These are phyloP conservation scores for Caranx melampygus DNA, from an alignment of 2,113 vertebrate genomes.

Conservation along the genomic window DNA sequence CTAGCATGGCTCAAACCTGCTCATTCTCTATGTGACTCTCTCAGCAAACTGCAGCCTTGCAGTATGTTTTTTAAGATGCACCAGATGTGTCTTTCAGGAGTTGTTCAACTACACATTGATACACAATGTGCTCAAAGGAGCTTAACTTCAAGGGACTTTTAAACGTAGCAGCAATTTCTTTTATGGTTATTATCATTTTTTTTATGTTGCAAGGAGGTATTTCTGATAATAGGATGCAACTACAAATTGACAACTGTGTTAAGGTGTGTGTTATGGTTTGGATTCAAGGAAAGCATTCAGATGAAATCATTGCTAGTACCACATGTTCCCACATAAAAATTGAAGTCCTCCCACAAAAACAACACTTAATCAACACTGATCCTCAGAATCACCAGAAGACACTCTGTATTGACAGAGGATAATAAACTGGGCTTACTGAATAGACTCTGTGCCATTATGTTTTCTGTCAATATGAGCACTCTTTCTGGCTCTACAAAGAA, in stretches of 20 bases:
- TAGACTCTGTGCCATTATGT: constrained; percentile 9
- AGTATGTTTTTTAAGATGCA: neutral
- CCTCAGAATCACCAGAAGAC: neutral
- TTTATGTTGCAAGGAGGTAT: no score
- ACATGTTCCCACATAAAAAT: constrained; percentile 7
- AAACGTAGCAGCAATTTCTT: neutral
- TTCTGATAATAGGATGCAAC: no score
- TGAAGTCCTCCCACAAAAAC: neutral
- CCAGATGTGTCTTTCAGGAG: no score
- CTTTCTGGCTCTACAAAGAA: constrained; percentile 23
- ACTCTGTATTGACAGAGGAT: neutral
- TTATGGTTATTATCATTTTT: no score
- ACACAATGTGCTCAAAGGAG: neutral
- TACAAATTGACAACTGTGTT: no score
- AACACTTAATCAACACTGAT: constrained; percentile 3
- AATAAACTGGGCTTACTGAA: constrained; percentile 6
- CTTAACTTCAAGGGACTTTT: neutral
- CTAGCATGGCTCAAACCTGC: neutral
- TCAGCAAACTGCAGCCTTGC: neutral
- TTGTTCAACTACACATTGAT: neutral
- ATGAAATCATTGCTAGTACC: no score
- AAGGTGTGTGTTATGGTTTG: no score
- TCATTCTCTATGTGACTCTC: neutral
- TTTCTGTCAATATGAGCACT: constrained; percentile 31
- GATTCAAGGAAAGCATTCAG: neutral